Evolutionary conservation across 2,797 vertebrate genomes (phyloP).

Genomic region (Pipistrellus pipistrellus): DNA sequence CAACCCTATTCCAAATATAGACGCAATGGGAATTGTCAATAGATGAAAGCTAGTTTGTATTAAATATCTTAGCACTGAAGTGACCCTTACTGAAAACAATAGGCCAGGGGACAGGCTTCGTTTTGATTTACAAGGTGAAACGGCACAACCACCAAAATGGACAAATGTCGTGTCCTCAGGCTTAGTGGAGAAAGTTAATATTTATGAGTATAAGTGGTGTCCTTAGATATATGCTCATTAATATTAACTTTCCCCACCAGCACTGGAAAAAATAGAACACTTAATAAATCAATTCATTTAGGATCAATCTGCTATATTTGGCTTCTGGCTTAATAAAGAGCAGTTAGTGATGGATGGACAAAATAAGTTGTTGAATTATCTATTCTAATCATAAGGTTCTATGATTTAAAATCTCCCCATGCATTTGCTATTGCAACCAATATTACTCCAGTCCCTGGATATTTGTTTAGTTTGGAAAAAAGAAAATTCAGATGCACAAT

Average conservation of each 20-base stretch:
- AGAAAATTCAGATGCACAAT: conserved; percentile 28
- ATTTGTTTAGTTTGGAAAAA: conserved; percentile 8
- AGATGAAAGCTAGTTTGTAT: background rate
- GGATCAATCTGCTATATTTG: background rate
- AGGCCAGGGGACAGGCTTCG: background rate
- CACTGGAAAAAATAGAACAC: background rate
- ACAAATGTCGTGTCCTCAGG: background rate
- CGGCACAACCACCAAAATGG: background rate
- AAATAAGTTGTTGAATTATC: background rate
- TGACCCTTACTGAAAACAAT: background rate
- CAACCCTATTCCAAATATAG: background rate
- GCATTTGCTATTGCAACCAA: background rate
- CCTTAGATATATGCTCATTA: conserved; percentile 15
- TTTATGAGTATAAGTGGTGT: background rate
- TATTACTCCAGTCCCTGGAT: background rate
- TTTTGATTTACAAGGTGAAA: background rate
- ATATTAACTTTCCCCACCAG: conserved; percentile 5
- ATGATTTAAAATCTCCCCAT: background rate
- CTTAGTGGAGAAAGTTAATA: background rate
- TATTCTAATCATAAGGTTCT: background rate
- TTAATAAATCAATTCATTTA: background rate
- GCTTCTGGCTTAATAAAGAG: conserved; percentile 28
- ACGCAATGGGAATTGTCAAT: background rate
- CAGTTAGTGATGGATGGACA: background rate
- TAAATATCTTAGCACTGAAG: background rate